Evolutionary conservation across 2,888 invertebrate species (phyloP).

Genomic region (Prenolepis imparis): DNA sequence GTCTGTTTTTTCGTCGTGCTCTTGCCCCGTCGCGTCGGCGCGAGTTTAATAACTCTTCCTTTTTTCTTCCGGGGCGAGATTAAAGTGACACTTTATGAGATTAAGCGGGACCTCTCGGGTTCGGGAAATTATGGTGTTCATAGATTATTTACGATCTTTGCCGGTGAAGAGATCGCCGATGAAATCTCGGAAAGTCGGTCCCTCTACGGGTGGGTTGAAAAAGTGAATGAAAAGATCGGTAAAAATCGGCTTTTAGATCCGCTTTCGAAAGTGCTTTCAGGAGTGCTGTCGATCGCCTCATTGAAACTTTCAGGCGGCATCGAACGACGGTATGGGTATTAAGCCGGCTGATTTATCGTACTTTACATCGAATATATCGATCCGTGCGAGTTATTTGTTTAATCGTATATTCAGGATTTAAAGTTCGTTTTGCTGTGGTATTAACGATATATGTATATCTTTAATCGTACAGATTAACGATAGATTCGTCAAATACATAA

Average conservation of each 20-base stretch:
- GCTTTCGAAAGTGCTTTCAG: constrained; percentile 46
- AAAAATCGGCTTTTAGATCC: constrained; percentile 53
- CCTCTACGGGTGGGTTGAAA: not conserved
- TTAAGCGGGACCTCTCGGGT: constrained; percentile 22
- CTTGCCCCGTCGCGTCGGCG: not conserved
- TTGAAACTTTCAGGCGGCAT: constrained; percentile 43
- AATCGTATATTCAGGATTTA: constrained; percentile 26
- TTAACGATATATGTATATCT: constrained; percentile 21
- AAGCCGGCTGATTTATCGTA: constrained; percentile 46
- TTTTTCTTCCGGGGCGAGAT: constrained; percentile 46
- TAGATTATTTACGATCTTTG: constrained; percentile 56
- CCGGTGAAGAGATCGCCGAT: constrained; percentile 40
- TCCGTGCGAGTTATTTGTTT: constrained; percentile 40
- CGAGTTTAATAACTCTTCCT: constrained; percentile 36
- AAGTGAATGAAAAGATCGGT: constrained; percentile 52
- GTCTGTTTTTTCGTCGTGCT: constrained; percentile 22
- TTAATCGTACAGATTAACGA: constrained; percentile 48
- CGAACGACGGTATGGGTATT: constrained; percentile 8
- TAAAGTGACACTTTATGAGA: constrained; percentile 56
- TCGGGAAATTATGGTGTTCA: constrained; percentile 52
- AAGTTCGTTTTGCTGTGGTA: constrained; percentile 32
- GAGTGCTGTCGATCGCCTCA: constrained; percentile 51
- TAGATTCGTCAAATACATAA: constrained; percentile 47
- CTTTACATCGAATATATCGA: constrained; percentile 47
- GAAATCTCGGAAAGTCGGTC: constrained; percentile 46